A percentile compares a stretch with the other conserved stretches of the same genome.
Evolutionary conservation across 37 sponge, comb jelly and placozoan species (phyloP).

Genomic region (Diacarnus erythraeanus): DNA sequence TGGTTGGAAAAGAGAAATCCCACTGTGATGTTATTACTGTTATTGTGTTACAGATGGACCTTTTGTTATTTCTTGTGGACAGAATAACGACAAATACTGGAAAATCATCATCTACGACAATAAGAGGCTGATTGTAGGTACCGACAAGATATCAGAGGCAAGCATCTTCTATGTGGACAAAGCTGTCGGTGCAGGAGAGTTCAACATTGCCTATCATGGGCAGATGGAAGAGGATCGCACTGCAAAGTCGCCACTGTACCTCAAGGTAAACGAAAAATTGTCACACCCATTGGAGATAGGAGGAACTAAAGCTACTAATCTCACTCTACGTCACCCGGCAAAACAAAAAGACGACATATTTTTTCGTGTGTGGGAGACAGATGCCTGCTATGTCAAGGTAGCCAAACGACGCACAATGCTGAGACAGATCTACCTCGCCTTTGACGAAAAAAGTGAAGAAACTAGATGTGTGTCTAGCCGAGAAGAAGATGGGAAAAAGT

Average conservation of each 20-base stretch:
- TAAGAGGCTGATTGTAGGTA: not conserved
- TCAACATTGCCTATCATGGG: constrained; percentile 3
- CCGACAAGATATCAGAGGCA: not conserved
- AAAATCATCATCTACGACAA: not conserved
- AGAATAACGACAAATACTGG: not conserved
- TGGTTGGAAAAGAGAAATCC: no score
- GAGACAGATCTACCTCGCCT: not conserved
- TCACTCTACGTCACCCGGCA: constrained; percentile 5
- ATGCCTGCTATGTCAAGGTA: not conserved
- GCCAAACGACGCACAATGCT: not conserved
- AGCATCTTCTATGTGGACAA: not conserved
- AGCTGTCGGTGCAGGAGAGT: not conserved
- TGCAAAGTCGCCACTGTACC: not conserved
- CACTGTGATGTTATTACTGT: not conserved
- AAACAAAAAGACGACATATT: constrained; percentile 1
- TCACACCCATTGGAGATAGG: not conserved
- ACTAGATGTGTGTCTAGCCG: not conserved
- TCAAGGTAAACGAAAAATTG: no score
- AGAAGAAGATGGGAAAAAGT: not conserved
- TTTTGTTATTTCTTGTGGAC: not conserved
- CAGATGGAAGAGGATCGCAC: not conserved
- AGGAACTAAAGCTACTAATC: not conserved
- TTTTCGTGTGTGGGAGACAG: not conserved
- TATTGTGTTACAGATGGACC: constrained; percentile 1
- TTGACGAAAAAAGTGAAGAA: not conserved